A percentile compares a stretch with the other conserved stretches of the same genome.
phyloP scores from a whole-genome alignment of 2,888 invertebrate genomes.

The Bimastos eiseni region DNA sequence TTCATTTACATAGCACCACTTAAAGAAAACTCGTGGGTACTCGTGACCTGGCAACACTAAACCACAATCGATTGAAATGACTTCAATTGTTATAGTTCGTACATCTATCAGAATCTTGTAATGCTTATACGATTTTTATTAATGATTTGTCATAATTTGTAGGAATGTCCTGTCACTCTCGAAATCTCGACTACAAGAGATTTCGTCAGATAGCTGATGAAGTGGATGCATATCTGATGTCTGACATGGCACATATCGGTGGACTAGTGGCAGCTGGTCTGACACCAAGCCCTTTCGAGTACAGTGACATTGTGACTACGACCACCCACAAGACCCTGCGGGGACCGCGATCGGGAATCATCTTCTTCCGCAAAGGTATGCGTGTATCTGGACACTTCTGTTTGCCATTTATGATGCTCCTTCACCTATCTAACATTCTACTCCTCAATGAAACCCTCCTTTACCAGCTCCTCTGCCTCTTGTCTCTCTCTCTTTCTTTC shows the following conservation, averaged over 20 bases:
- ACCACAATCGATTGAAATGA: too few species aligned
- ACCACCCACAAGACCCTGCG: slow-evolving; percentile 92
- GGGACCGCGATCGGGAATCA: slow-evolving; percentile 68
- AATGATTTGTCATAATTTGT: not conserved
- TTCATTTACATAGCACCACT: too few species aligned
- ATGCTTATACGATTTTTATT: not conserved
- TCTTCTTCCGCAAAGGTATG: slow-evolving; percentile 60
- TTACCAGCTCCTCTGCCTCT: too few species aligned
- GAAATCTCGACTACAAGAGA: slow-evolving; percentile 65
- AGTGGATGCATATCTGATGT: slow-evolving; percentile 55
- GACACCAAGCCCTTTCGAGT: slow-evolving; percentile 86
- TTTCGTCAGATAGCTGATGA: slow-evolving; percentile 64
- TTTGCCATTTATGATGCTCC: not conserved
- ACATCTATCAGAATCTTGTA: not conserved
- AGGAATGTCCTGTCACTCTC: slow-evolving; percentile 64
- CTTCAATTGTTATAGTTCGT: too few species aligned
- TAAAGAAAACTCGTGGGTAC: too few species aligned
- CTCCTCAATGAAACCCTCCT: not conserved
- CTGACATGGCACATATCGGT: slow-evolving; percentile 62
- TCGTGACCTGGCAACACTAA: too few species aligned
- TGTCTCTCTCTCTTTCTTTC: too few species aligned
- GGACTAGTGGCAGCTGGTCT: slow-evolving; percentile 79
- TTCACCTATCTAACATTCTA: not conserved
- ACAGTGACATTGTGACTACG: slow-evolving; percentile 88
- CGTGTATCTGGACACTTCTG: not conserved